A percentile compares a stretch with the other conserved stretches of the same genome.
phyloP scores from a whole-genome alignment of 2,113 vertebrate species.

The Ophthalmolycus amberensis region DNA sequence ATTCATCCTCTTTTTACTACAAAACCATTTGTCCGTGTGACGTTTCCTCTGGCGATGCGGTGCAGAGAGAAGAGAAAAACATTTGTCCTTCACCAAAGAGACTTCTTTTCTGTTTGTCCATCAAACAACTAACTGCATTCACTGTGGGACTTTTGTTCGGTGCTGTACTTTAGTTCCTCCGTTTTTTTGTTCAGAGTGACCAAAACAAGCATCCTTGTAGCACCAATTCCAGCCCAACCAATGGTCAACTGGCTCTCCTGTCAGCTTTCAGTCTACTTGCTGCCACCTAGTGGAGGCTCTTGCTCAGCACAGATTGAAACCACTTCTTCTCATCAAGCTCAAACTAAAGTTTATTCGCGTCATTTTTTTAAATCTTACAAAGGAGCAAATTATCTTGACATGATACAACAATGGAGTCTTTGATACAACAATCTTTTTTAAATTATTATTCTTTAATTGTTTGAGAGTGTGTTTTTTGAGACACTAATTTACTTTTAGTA shows the following conservation, averaged over 20 bases:
- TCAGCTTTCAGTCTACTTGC: constrained; percentile 47
- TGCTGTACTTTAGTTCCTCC: neutral
- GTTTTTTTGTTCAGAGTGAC: neutral
- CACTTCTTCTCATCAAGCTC: neutral
- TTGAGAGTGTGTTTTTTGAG: neutral
- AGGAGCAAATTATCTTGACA: too few species aligned
- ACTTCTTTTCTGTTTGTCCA: neutral
- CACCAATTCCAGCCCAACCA: neutral
- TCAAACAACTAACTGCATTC: neutral
- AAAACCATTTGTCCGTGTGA: constrained; percentile 36
- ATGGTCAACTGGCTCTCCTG: too few species aligned
- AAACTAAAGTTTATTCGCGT: neutral
- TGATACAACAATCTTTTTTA: too few species aligned
- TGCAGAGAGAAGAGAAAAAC: constrained; percentile 3
- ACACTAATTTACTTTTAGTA: too few species aligned
- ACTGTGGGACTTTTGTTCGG: neutral
- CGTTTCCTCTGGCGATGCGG: neutral
- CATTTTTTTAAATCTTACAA: too few species aligned
- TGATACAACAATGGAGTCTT: neutral
- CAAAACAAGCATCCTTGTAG: neutral
- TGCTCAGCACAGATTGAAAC: constrained; percentile 10
- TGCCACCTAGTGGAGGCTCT: constrained; percentile 70
- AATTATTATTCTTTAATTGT: neutral
- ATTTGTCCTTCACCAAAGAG: constrained; percentile 11
- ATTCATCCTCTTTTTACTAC: constrained; percentile 68